Conservation (phyloP, 2,113 vertebrate genomes). For the Ophthalmolycus amberensis region DNA sequence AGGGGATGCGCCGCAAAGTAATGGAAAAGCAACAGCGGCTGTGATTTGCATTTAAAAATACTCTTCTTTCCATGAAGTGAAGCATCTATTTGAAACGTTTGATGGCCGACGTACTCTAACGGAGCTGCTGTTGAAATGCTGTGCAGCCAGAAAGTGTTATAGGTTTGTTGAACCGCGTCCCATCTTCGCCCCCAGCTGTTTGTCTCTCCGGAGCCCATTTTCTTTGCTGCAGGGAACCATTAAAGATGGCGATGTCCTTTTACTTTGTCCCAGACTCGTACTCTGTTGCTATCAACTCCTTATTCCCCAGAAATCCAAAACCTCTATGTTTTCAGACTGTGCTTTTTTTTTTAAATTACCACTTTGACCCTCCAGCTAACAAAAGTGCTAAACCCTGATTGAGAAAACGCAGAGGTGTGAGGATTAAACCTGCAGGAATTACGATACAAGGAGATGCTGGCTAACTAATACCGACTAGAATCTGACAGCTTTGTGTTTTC, state of each 20-base stretch:
- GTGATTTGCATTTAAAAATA: conserved; percentile 71
- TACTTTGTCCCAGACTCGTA: conserved; percentile 54
- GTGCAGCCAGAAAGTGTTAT: conserved; percentile 62
- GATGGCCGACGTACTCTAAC: conserved; percentile 42
- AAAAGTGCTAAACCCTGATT: conserved; percentile 49
- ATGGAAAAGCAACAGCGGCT: conserved; percentile 46
- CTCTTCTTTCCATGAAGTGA: conserved; percentile 27
- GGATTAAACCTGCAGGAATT: conserved; percentile 58
- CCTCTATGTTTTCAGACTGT: conserved; percentile 14
- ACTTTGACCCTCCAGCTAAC: conserved; percentile 60
- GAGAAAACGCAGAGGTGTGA: conserved; percentile 41
- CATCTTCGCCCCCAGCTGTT: conserved; percentile 49
- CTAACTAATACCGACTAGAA: conserved; percentile 55
- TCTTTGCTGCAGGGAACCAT: conserved; percentile 62
- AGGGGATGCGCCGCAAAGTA: conserved; percentile 31
- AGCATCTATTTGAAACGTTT: conserved; percentile 52
- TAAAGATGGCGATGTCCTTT: conserved; percentile 52
- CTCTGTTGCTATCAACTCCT: conserved; percentile 34
- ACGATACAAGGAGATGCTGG: conserved; percentile 44
- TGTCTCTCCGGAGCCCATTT: conserved; percentile 55
- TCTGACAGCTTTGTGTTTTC: conserved; percentile 48
- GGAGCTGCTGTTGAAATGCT: conserved; percentile 45
- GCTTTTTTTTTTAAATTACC: conserved; percentile 65
- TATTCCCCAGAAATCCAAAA: conserved; percentile 43
- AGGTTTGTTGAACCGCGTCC: conserved; percentile 61